Conservation (phyloP, 1,140 invertebrate genomes). For the Drosophila paulistorum region DNA sequence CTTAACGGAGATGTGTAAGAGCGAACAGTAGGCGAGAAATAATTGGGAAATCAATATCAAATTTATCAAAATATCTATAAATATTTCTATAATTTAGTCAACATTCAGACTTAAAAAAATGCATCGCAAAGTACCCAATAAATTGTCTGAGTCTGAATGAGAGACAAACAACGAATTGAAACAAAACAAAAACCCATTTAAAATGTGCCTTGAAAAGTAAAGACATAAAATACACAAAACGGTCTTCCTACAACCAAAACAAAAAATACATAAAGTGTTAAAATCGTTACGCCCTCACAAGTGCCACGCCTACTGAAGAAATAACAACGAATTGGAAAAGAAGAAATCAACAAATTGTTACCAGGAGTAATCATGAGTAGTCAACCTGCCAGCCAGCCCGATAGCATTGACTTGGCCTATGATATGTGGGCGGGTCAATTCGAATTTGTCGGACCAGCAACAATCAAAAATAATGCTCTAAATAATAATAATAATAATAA, state of each 20-base stretch:
- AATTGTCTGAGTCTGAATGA: slow-evolving; percentile 5
- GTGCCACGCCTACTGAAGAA: slow-evolving; percentile 41
- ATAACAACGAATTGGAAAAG: slow-evolving; percentile 31
- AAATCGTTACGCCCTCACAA: slow-evolving; percentile 18
- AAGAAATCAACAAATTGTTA: slow-evolving; percentile 1
- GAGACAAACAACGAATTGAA: slow-evolving; percentile 13
- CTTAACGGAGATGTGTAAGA: background rate
- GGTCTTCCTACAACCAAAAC: slow-evolving; percentile 43
- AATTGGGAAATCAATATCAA: too few relatives aligned
- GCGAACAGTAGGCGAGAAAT: background rate
- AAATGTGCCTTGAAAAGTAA: slow-evolving; percentile 51
- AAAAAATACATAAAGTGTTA: slow-evolving; percentile 32
- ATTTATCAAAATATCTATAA: background rate
- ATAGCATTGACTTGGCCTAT: slow-evolving; percentile 88
- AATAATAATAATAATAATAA: slow-evolving; percentile 26
- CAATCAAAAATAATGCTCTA: slow-evolving; percentile 29
- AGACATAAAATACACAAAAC: slow-evolving; percentile 18
- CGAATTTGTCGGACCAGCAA: slow-evolving; percentile 87
- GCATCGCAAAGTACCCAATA: slow-evolving; percentile 63
- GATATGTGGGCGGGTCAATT: slow-evolving; percentile 95
- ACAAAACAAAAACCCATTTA: background rate
- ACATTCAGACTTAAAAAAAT: slow-evolving; percentile 44
- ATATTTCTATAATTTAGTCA: slow-evolving; percentile 20
- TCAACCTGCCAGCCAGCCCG: slow-evolving; percentile 82
- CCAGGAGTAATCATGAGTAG: slow-evolving; percentile 79